Evolutionary conservation across 2,113 vertebrate genomes (phyloP).

Genomic region (Cyprinodon variegatus): DNA sequence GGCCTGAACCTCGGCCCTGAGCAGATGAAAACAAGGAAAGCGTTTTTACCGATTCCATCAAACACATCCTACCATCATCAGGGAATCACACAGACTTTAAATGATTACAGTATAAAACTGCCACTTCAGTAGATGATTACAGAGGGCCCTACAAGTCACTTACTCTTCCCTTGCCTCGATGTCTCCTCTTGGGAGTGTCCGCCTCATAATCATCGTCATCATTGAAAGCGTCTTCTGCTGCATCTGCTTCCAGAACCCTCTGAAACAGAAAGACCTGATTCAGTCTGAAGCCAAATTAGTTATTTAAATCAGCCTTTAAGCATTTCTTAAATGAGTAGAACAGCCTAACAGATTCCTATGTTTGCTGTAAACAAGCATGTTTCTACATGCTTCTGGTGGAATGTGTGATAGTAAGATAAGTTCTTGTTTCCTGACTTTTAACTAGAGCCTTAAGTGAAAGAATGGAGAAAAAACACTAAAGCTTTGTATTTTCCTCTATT

Average conservation of each 20-base stretch:
- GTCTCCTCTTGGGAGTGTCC: constrained; percentile 95
- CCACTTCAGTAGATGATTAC: neutral
- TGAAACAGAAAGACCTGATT: constrained; percentile 52
- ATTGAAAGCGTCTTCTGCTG: constrained; percentile 93
- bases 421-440: constrained; percentile 2
- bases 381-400: constrained; percentile 11
- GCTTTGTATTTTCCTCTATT: neutral
- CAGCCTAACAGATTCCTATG: neutral
- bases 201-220: constrained; percentile 96
- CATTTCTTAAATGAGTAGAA: neutral
- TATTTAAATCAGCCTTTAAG: neutral
- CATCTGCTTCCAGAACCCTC: constrained; percentile 97
- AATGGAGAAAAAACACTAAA: neutral
- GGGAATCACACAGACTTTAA: neutral
- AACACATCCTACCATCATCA: neutral
- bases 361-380: neutral
- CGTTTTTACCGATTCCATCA: neutral
- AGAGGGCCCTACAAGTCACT: constrained; percentile 47
- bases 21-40: constrained; percentile 10
- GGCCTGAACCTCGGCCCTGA: constrained; percentile 92
- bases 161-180: constrained; percentile 95
- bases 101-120: neutral
- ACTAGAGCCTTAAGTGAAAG: neutral
- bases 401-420: constrained; percentile 15
- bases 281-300: neutral